Conservation (phyloP, 2,113 vertebrate genomes). For the Pyrgilauda ruficollis region DNA sequence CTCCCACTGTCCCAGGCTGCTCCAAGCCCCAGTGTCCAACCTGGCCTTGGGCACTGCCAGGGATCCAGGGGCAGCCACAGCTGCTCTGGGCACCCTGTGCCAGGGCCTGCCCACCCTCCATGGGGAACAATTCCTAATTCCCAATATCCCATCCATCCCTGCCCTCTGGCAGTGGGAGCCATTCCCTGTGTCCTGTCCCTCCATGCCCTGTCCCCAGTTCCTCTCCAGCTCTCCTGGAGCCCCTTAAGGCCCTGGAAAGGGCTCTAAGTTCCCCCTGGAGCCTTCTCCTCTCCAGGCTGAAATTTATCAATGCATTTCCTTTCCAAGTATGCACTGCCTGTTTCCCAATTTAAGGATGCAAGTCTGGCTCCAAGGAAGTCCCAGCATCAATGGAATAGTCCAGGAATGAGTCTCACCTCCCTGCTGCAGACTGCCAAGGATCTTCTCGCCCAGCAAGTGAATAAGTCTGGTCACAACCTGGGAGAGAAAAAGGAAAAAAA, state of each 20-base stretch:
- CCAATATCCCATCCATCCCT: neutral
- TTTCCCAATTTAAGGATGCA: neutral
- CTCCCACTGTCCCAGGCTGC: neutral
- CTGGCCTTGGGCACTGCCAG: neutral
- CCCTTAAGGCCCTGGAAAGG: fast-evolving
- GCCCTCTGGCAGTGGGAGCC: neutral
- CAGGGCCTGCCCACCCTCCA: neutral
- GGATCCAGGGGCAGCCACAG: neutral
- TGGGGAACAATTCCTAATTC: neutral
- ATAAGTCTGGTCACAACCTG: conserved; percentile 94
- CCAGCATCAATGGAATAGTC: neutral
- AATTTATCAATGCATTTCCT: neutral
- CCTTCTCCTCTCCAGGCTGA: neutral
- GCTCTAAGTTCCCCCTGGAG: fast-evolving
- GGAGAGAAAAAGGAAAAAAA: neutral
- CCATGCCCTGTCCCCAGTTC: neutral
- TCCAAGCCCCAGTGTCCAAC: neutral
- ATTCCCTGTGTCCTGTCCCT: neutral
- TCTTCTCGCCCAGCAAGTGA: conserved; percentile 91
- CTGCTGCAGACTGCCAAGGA: conserved; percentile 92
- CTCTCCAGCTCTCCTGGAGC: neutral
- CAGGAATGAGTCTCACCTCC: conserved; percentile 73
- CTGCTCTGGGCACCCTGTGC: neutral
- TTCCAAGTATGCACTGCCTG: neutral
- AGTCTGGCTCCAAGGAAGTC: neutral